Evolutionary conservation across 2,888 invertebrate species (phyloP), one percentile per base, ranked within the genome.

Genomic region (Tetranychus truncatus): DNA sequence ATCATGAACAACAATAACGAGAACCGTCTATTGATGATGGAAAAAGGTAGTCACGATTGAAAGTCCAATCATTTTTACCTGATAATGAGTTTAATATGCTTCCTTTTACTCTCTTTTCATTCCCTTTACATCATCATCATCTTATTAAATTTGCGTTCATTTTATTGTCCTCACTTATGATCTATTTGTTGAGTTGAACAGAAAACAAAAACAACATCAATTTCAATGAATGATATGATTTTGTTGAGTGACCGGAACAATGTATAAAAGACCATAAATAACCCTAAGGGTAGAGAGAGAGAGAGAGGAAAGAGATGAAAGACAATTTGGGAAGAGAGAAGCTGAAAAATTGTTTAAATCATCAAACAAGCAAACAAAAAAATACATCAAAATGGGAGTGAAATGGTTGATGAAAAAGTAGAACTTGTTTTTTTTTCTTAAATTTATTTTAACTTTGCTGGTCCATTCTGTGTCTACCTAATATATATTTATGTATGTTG

Each of bases 221-320:
- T 55, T 55, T 15, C 55, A 15, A 55, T 55, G 55, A 55, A 55
- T 55, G 55, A 55, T 55, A 55, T 55, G 55, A 55, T 55, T 55
- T 55, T 55, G 55, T 55, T 55, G 55, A 55, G 55, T 55, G 55
- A 55, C 55, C 55, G 55, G 55, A 55, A 55, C 55, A 55, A 55
- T 55, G 15, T 15, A 15, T 15, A 15, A 55, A 55, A 55, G 55
- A 55, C 55, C 55, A 55, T 55, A 55, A 55, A 55, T 55, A 55
- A 55, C 55, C 55, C 15, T 55, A 15, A 55, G 55, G 55, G 11
- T 9, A 55, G 9, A 2, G 9, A 15, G 55, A 1, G 46, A 46
- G 46, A 11, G 8, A 46, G 15, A 55, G 6, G 55, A 55, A 55
- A 15, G 15, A 55, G 55, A 34, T 34, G 34, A 34, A 34, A 34